Conservation (phyloP, 2,113 vertebrate genomes). For the Sinocyclocheilus anophthalmus region DNA sequence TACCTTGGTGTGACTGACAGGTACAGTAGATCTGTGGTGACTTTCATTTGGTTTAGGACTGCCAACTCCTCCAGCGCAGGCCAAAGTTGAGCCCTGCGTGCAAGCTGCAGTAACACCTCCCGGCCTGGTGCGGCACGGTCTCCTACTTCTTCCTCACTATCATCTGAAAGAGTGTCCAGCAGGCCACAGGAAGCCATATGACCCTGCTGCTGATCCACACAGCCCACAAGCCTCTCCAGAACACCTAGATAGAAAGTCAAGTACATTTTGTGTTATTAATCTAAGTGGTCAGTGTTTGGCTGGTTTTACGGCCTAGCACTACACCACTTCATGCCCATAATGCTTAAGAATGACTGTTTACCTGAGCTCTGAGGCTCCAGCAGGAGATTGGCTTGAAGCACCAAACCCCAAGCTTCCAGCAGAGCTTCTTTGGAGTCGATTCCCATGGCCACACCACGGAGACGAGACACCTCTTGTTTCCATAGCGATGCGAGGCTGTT, state of each 20-base stretch:
- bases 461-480: constrained; percentile 78
- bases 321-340: background rate
- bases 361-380: constrained; percentile 81
- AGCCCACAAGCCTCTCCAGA: constrained; percentile 76
- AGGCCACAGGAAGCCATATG: constrained; percentile 81
- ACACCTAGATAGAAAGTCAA: constrained; percentile 58
- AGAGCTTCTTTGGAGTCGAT: constrained; percentile 82
- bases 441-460: constrained; percentile 78
- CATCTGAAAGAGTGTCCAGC: constrained; percentile 54
- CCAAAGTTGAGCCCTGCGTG: constrained; percentile 85
- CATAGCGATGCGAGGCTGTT: constrained; percentile 64
- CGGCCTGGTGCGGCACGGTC: constrained; percentile 55
- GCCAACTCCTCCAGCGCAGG: constrained; percentile 86
- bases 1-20: constrained; percentile 72
- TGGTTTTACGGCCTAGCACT: background rate
- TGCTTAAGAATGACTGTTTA: constrained; percentile 59
- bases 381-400: constrained; percentile 85
- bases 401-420: constrained; percentile 82
- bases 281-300: background rate
- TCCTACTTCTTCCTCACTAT: constrained; percentile 54
- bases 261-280: background rate
- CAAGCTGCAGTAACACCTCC: constrained; percentile 78
- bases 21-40: constrained; percentile 80
- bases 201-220: constrained; percentile 78
- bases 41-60: constrained; percentile 85